Base-by-base conservation (phyloP, 1,140 invertebrate genomes). In the Bombyx mandarina region DNA sequence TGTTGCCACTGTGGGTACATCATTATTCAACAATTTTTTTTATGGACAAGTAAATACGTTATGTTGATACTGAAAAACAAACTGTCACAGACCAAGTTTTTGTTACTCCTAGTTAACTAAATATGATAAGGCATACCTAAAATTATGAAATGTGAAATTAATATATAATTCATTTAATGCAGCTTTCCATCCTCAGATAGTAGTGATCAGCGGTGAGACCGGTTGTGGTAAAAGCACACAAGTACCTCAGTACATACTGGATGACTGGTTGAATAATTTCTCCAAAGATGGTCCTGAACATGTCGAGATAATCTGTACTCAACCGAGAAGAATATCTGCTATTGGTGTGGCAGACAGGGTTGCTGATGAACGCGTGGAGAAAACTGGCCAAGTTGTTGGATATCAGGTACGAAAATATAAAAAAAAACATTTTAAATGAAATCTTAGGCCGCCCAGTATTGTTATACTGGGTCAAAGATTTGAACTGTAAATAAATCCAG, bases 311-410 rank as follows among this genome's bases (percentile, higher is more conserved):
- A 90, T 98, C 49, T 97, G 96, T 67, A 98, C 97, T 0, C 97
- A 99, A 78, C 97, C 98, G 0, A 89, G 97, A 55, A 90, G 97
- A 63, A 93, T 99, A 69, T 96, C 97, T 35, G 97, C 97, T 12
- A 94, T 98, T 62, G 95, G 95, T 52, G 94, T 99, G 1, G 95
- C 97, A 2, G 94, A 97, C 71, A 90, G 97, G 66, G 96, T 99
- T 0, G 93, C 96, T 2, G 88, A 93, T n/a, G 97, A 99, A 87
- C 89, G 96, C 61, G 75, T 92, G 45, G 96, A 96, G 90, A 90
- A 91, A 77, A 88, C 97, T 60, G 97, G 92, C 91, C 85, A 89
- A 93, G 85, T 88, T 66, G 73, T 88, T 60, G 83, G 82, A 35
- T 87, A 87, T 65, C 82, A 86, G 77, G 83, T 86, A 65, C 9